Evolutionary conservation across 1,140 invertebrate genomes (phyloP).

Genomic region (Trachymyrmex septentrionalis): DNA sequence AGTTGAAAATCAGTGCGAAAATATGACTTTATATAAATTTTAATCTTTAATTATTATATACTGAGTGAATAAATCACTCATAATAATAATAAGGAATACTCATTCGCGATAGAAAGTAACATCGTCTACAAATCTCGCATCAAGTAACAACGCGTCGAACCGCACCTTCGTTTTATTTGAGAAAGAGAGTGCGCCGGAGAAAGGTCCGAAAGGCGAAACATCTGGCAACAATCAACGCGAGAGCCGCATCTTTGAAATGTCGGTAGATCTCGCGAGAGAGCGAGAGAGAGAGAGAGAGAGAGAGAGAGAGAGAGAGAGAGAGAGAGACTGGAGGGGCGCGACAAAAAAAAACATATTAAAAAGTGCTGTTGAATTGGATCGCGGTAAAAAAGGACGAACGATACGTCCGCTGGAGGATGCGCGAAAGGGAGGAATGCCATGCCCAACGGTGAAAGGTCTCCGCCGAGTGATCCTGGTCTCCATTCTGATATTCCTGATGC

Average conservation of each 20-base stretch:
- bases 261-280: slow-evolving; percentile 59
- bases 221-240: slow-evolving; percentile 78
- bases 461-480: not conserved
- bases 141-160: slow-evolving; percentile 19
- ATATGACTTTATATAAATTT: not conserved
- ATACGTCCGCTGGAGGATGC: slow-evolving; percentile 46
- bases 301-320: slow-evolving; percentile 36
- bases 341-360: slow-evolving; percentile 61
- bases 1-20: too few relatives aligned
- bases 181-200: slow-evolving; percentile 53
- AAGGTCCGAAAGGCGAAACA: slow-evolving; percentile 74
- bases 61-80: not conserved
- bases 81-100: not conserved
- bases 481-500: not conserved
- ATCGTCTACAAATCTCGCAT: slow-evolving; percentile 4
- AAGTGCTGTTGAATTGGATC: slow-evolving; percentile 69
- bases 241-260: slow-evolving; percentile 73
- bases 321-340: not conserved
- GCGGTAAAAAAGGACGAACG: slow-evolving; percentile 55
- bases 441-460: slow-evolving; percentile 45
- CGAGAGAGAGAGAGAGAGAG: slow-evolving; percentile 56
- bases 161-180: slow-evolving; percentile 66
- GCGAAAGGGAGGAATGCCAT: slow-evolving; percentile 44
- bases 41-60: not conserved
- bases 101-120: not conserved